These are phyloP conservation scores for Tiliacea citrago DNA, from an alignment of 2,888 invertebrate species.

Conservation along the genomic window DNA sequence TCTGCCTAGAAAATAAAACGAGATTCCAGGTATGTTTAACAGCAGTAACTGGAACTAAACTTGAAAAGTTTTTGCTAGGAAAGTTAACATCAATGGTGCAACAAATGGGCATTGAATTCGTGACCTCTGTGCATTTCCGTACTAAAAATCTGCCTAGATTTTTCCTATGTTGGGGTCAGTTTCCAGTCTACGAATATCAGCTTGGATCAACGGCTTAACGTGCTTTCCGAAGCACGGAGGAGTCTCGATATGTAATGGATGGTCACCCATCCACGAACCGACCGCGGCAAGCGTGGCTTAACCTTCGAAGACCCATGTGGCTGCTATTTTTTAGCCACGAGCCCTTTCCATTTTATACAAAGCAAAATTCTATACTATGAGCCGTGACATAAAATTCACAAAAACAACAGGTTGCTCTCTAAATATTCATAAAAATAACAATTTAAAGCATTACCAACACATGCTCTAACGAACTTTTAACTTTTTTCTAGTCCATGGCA, in stretches of 20 bases:
- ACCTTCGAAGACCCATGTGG: background rate
- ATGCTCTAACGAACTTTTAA: constrained; percentile 63
- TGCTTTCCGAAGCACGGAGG: too few relatives aligned
- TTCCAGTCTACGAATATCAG: background rate
- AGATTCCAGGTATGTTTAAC: too few relatives aligned
- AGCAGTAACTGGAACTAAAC: background rate
- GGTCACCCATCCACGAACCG: background rate
- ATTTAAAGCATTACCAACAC: constrained; percentile 53
- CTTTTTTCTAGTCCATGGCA: constrained; percentile 76
- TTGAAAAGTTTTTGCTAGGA: background rate
- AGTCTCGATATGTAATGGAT: too few relatives aligned
- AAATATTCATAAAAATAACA: constrained; percentile 49
- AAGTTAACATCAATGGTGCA: background rate
- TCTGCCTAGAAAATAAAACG: too few relatives aligned
- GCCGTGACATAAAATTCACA: background rate
- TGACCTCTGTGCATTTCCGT: background rate
- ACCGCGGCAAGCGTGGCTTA: background rate
- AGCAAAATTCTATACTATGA: background rate
- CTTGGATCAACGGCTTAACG: too few relatives aligned
- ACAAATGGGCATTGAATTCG: background rate
- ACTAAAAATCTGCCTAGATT: background rate
- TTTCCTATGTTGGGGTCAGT: too few relatives aligned
- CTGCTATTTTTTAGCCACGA: background rate
- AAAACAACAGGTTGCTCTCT: constrained; percentile 38
- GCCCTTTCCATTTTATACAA: background rate